These are phyloP conservation scores for Drosophila subsilvestris DNA, from an alignment of 2,888 invertebrate genomes.

Conservation along the genomic window DNA sequence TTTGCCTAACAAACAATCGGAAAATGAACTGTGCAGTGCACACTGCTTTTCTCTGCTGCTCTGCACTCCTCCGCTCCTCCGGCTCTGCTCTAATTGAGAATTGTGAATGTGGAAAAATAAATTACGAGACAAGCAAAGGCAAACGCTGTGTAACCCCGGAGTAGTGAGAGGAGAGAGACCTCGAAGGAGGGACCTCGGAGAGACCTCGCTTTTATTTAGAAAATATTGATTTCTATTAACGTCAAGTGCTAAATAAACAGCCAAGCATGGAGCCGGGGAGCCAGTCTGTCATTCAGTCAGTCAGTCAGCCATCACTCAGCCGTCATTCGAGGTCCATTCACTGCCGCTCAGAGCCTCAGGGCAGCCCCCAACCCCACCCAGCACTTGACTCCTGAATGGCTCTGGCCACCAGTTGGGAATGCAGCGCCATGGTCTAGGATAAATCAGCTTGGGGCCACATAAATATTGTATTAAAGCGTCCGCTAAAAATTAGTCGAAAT, in stretches of 20 bases:
- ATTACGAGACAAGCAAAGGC: conserved; percentile 58
- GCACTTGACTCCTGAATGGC: conserved; percentile 63
- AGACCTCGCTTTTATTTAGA: conserved; percentile 67
- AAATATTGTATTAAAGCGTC: conserved; percentile 73
- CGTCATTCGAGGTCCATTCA: conserved; percentile 39
- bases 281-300: conserved; percentile 10
- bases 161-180: not conserved
- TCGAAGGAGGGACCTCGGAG: not conserved
- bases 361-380: not conserved
- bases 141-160: conserved; percentile 18
- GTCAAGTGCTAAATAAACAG: conserved; percentile 68
- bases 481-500: conserved; percentile 74
- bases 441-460: conserved; percentile 60
- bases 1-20: conserved; percentile 74
- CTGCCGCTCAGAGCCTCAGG: conserved; percentile 4
- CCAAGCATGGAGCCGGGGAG: conserved; percentile 3
- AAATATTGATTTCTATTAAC: conserved; percentile 78
- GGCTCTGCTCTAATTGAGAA: conserved; percentile 70
- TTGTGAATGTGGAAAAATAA: conserved; percentile 78
- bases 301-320: conserved; percentile 26
- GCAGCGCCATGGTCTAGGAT: conserved; percentile 35
- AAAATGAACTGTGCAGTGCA: conserved; percentile 63
- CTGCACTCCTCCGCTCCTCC: not conserved
- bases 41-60: not conserved
- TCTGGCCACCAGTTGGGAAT: conserved; percentile 9